phyloP scores from a whole-genome alignment of 2,888 invertebrate species.

The Gryllus longicercus region DNA sequence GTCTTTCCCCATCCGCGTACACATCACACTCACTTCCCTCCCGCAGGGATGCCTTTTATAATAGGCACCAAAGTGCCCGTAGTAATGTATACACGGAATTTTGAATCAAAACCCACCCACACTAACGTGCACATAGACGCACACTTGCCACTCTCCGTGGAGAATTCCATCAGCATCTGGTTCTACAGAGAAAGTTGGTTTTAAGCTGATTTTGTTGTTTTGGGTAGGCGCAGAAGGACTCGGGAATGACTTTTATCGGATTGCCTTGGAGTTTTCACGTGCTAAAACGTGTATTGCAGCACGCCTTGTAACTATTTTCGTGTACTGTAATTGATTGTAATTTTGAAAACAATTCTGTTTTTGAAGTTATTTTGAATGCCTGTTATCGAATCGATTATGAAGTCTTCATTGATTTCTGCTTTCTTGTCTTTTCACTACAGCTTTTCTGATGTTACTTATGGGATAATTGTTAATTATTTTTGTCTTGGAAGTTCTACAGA shows the following conservation, averaged over 20 bases:
- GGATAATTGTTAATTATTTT: too few species aligned
- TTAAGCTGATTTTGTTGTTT: constrained; percentile 8
- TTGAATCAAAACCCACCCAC: constrained; percentile 22
- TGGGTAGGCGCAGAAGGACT: neutral
- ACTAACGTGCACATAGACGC: neutral
- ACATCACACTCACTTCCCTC: constrained; percentile 22
- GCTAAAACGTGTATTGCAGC: neutral
- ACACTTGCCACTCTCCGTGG: constrained; percentile 5
- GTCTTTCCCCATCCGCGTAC: constrained; percentile 22
- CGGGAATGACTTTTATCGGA: neutral
- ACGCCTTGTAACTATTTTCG: too few species aligned
- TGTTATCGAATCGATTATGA: too few species aligned
- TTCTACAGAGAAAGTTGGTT: constrained; percentile 1
- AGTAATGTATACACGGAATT: constrained; percentile 25
- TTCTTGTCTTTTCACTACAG: too few species aligned
- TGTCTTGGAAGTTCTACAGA: too few species aligned
- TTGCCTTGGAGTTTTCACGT: neutral
- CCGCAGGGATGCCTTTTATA: constrained; percentile 22
- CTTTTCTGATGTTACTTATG: too few species aligned
- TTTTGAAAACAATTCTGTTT: too few species aligned
- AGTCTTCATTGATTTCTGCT: too few species aligned
- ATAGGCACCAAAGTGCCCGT: constrained; percentile 25
- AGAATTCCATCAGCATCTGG: neutral
- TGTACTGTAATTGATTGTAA: too few species aligned
- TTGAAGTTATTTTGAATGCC: too few species aligned